A percentile compares a stretch with the other conserved stretches of the same genome.
Conservation (phyloP, 2,888 invertebrate species). For the Caenorhabditis imperialis region DNA sequence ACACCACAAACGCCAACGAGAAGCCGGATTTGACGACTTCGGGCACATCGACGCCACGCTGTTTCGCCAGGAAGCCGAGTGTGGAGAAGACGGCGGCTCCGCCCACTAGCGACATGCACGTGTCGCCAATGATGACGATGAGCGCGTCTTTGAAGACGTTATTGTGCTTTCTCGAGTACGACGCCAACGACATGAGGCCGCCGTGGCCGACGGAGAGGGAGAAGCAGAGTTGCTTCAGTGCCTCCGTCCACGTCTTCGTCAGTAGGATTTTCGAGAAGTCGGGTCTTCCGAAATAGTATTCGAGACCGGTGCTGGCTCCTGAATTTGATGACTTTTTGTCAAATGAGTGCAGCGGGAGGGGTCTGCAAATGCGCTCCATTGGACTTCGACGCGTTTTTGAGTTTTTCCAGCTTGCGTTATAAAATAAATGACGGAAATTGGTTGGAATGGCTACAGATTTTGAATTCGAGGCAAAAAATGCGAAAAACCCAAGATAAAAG, state of each 20-base stretch:
- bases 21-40: slow-evolving; percentile 74
- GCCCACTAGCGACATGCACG: slow-evolving; percentile 62
- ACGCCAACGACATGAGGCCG: slow-evolving; percentile 68
- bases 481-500: too few species aligned
- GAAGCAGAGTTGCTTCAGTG: slow-evolving; percentile 74
- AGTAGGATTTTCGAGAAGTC: slow-evolving; percentile 62
- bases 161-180: slow-evolving; percentile 67
- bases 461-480: too few species aligned
- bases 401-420: too few species aligned
- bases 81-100: slow-evolving; percentile 68
- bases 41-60: slow-evolving; percentile 29
- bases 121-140: slow-evolving; percentile 70
- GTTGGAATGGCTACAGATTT: too few species aligned
- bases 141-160: slow-evolving; percentile 70
- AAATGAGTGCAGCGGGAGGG: too few species aligned
- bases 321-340: too few species aligned
- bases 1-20: slow-evolving; percentile 79
- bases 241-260: slow-evolving; percentile 69
- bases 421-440: too few species aligned
- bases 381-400: too few species aligned
- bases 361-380: too few species aligned
- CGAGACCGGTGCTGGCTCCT: slow-evolving; percentile 62
- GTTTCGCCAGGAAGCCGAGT: slow-evolving; percentile 64
- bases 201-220: slow-evolving; percentile 72
- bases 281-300: slow-evolving; percentile 51